phyloP scores from a whole-genome alignment of 2,888 invertebrate species.

The Dryobota labecula region DNA sequence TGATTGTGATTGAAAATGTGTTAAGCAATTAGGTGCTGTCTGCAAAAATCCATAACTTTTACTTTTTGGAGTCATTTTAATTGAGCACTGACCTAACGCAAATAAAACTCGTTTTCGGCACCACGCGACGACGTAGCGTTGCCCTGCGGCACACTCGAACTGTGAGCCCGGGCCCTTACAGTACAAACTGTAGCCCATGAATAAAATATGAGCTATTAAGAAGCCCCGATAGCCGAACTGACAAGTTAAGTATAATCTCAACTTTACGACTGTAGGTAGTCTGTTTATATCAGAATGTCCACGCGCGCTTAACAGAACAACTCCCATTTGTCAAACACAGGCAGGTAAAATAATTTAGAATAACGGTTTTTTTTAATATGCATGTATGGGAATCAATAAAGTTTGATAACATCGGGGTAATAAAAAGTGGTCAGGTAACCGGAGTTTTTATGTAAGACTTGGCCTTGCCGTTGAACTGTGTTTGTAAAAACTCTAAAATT shows the following conservation, averaged over 20 bases:
- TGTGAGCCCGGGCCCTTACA: constrained; percentile 20
- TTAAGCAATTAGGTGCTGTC: no score
- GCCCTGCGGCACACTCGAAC: not conserved
- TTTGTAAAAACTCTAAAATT: constrained; percentile 2
- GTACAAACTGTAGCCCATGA: constrained; percentile 21
- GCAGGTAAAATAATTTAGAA: not conserved
- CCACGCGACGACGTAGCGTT: no score
- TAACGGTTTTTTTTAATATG: not conserved
- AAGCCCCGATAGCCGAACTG: constrained; percentile 26
- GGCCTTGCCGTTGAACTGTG: not conserved
- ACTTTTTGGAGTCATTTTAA: not conserved
- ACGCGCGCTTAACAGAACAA: constrained; percentile 6
- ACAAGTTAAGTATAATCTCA: constrained; percentile 51
- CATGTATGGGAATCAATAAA: constrained; percentile 6
- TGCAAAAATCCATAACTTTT: not conserved
- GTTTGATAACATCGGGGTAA: constrained; percentile 32
- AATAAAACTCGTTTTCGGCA: not conserved
- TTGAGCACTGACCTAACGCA: not conserved
- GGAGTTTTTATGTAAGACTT: constrained; percentile 14
- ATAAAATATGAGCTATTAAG: constrained; percentile 54
- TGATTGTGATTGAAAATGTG: no score
- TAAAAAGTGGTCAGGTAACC: constrained; percentile 25
- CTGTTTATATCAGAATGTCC: constrained; percentile 36
- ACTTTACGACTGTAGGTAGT: constrained; percentile 37
- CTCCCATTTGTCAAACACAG: constrained; percentile 24